phyloP scores from a whole-genome alignment of 2,113 vertebrate genomes.

The Sitta europaea region DNA sequence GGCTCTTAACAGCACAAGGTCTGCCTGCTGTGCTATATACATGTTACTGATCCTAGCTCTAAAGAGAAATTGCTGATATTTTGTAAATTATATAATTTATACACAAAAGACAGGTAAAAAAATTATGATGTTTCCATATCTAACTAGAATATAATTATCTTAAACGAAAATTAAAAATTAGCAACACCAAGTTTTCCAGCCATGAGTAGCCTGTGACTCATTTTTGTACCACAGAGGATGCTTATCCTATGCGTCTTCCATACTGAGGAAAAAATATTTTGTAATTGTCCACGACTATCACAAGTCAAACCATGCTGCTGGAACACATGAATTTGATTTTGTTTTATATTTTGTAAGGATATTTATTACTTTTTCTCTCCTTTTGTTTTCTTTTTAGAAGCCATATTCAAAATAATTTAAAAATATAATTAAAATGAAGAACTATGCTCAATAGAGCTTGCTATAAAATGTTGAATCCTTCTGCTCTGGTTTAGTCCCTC shows the following conservation, averaged over 20 bases:
- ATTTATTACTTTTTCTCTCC: background rate
- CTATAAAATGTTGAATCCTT: background rate
- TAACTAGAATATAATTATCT: constrained; percentile 52
- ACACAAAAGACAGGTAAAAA: constrained; percentile 28
- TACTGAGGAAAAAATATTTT: background rate
- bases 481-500: background rate
- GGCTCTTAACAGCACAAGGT: background rate
- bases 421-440: background rate
- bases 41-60: constrained; percentile 48
- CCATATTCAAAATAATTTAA: background rate
- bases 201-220: constrained; percentile 19
- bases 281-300: background rate
- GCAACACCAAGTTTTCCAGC: constrained; percentile 21
- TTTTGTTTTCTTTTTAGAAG: background rate
- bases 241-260: background rate
- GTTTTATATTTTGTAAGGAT: background rate
- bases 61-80: constrained; percentile 60
- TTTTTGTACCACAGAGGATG: background rate
- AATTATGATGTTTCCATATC: constrained; percentile 23
- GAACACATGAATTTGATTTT: background rate
- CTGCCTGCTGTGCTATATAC: constrained; percentile 54
- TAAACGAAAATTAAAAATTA: background rate
- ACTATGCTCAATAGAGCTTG: background rate
- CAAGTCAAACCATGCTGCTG: background rate
- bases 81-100: constrained; percentile 64